Conservation (phyloP, 64 coral and sea anemone species). For the Montipora capricornis region DNA sequence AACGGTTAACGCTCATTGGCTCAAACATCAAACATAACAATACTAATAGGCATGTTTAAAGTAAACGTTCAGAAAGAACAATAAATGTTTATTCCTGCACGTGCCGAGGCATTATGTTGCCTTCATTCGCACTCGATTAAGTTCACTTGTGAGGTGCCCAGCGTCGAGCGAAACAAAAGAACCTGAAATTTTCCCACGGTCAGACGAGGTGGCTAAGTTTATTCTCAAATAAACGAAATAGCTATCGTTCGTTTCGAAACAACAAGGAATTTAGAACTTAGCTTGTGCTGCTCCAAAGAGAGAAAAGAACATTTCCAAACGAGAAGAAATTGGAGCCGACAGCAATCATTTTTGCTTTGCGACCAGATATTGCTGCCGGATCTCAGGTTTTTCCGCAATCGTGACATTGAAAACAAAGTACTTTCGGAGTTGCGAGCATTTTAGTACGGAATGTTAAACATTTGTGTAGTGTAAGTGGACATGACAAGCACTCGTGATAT, state of each 20-base stretch:
- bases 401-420: too few species aligned
- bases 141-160: slow-evolving; percentile 19
- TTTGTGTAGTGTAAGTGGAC: too few species aligned
- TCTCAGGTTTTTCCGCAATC: too few species aligned
- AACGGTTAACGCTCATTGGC: slow-evolving; percentile 69
- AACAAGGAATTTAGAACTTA: slow-evolving; percentile 10
- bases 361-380: not conserved
- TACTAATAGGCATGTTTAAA: slow-evolving; percentile 66
- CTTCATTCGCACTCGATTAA: slow-evolving; percentile 55
- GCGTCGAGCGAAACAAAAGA: slow-evolving; percentile 59
- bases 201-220: slow-evolving; percentile 12
- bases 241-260: slow-evolving; percentile 17
- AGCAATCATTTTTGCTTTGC: not conserved
- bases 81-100: slow-evolving; percentile 74
- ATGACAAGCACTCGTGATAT: not conserved
- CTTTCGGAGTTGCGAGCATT: not conserved
- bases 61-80: slow-evolving; percentile 43
- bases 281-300: not conserved
- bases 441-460: not conserved
- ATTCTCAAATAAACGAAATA: slow-evolving; percentile 46
- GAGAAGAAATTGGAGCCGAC: too few species aligned
- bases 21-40: slow-evolving; percentile 27
- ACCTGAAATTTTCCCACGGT: slow-evolving; percentile 73
- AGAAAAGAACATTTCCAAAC: too few species aligned
- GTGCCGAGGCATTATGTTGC: slow-evolving; percentile 64